Evolutionary conservation across 2,113 vertebrate species (phyloP).

Genomic region (Atrichornis clamosus): DNA sequence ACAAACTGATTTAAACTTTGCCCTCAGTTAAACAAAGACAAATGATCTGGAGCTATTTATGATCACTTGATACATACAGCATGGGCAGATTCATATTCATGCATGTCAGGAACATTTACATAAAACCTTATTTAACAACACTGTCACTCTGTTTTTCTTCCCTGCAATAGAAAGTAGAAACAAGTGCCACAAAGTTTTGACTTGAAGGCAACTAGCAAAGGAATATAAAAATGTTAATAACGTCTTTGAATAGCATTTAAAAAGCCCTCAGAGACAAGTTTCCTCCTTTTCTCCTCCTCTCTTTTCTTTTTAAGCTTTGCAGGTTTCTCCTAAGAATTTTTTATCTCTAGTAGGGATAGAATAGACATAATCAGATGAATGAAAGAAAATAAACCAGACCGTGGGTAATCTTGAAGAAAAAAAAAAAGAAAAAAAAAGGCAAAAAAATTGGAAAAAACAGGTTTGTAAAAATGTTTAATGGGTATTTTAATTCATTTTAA

Average conservation of each 20-base stretch:
- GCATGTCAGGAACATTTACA: conserved; percentile 50
- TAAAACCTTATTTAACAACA: conserved; percentile 15
- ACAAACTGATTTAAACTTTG: conserved; percentile 45
- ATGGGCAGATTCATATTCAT: conserved; percentile 45
- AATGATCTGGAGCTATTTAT: conserved; percentile 34
- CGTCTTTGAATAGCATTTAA: not conserved
- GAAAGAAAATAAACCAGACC: conserved; percentile 27
- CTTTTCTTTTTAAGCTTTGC: not conserved
- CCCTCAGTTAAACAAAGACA: conserved; percentile 31
- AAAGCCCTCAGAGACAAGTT: conserved; percentile 12
- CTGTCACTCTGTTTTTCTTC: not conserved
- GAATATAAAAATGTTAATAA: conserved; percentile 34
- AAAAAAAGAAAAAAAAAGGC: not conserved
- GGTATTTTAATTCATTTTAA: not conserved
- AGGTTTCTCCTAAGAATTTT: not conserved
- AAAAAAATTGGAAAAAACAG: not conserved
- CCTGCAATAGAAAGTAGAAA: not conserved
- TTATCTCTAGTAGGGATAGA: not conserved
- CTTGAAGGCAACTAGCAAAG: conserved; percentile 42
- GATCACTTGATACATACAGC: conserved; percentile 2
- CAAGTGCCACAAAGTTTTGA: conserved; percentile 40
- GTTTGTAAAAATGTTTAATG: conserved; percentile 1
- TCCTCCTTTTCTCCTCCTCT: not conserved
- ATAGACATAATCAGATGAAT: conserved; percentile 42
- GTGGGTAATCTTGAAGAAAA: not conserved